A percentile compares a stretch with the other conserved stretches of the same genome.
Evolutionary conservation across 2,888 invertebrate genomes (phyloP).

Genomic region (Pollenia griseotomentosa): DNA sequence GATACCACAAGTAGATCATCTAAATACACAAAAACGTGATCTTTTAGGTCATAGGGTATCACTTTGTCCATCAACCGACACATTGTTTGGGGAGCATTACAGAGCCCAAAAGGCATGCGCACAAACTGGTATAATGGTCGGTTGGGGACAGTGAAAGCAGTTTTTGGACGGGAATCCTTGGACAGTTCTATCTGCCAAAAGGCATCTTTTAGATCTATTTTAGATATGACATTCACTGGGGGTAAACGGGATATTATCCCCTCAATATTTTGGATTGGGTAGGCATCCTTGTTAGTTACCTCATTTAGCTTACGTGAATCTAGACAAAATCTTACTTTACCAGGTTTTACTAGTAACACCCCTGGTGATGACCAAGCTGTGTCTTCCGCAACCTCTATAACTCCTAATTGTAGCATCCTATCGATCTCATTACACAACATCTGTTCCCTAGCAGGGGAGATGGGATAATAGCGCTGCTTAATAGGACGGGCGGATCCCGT

Average conservation of each 20-base stretch:
- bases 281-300: background rate
- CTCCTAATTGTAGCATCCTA: conserved; percentile 30
- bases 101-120: too few species aligned
- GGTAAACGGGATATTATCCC: too few species aligned
- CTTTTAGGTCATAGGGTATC: background rate
- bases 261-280: background rate
- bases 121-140: too few species aligned
- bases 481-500: conserved; percentile 33
- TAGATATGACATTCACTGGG: too few species aligned
- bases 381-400: conserved; percentile 11
- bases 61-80: background rate
- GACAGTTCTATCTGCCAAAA: too few species aligned
- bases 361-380: conserved; percentile 11
- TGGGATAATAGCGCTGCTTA: conserved; percentile 54
- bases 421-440: conserved; percentile 51
- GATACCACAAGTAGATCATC: conserved; percentile 13
- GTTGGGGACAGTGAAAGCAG: too few species aligned
- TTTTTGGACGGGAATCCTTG: too few species aligned
- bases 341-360: background rate
- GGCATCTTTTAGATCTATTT: background rate
- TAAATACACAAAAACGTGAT: conserved; percentile 8
- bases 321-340: background rate
- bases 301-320: conserved; percentile 13
- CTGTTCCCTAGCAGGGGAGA: conserved; percentile 38
- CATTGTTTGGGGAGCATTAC: too few species aligned